A percentile compares a stretch with the other conserved stretches of the same genome.
Conservation (phyloP, 2,113 vertebrate genomes). For the Trogon melanurus region DNA sequence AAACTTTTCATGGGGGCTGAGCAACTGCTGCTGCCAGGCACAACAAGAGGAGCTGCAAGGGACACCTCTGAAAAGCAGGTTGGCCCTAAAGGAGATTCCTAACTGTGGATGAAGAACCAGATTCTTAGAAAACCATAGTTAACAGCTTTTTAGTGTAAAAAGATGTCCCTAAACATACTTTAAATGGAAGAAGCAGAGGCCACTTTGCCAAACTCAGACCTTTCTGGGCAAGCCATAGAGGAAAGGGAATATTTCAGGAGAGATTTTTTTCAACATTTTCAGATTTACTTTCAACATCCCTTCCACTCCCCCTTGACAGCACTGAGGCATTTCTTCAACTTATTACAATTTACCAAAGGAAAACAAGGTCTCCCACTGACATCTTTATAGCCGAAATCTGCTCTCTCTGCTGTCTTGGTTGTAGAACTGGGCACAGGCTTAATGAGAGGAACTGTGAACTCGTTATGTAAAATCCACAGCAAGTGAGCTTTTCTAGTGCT, state of each 20-base stretch:
- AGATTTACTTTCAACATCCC: neutral
- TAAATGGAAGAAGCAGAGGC: neutral
- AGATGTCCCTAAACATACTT: neutral
- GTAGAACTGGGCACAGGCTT: conserved; percentile 9
- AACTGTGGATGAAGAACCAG: neutral
- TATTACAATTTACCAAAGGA: neutral
- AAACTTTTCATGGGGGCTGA: neutral
- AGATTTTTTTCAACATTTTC: neutral
- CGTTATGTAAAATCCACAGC: conserved; percentile 61
- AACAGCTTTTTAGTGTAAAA: neutral
- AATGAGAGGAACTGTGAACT: conserved; percentile 54
- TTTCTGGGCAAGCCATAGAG: neutral
- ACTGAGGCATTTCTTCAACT: neutral
- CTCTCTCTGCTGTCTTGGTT: conserved; percentile 26
- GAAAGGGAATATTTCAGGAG: neutral
- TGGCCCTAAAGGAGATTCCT: neutral
- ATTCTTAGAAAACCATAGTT: neutral
- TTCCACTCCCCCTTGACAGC: neutral
- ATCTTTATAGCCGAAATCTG: conserved; percentile 15
- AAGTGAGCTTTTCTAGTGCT: conserved; percentile 63
- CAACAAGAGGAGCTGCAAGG: neutral
- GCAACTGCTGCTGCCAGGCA: neutral
- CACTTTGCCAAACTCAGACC: neutral
- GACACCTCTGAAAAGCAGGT: neutral
- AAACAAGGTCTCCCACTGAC: conserved; percentile 13